Evolutionary conservation across 2,888 invertebrate species (phyloP), one percentile per base, ranked within the genome.

Genomic region (Abrostola tripartita): DNA sequence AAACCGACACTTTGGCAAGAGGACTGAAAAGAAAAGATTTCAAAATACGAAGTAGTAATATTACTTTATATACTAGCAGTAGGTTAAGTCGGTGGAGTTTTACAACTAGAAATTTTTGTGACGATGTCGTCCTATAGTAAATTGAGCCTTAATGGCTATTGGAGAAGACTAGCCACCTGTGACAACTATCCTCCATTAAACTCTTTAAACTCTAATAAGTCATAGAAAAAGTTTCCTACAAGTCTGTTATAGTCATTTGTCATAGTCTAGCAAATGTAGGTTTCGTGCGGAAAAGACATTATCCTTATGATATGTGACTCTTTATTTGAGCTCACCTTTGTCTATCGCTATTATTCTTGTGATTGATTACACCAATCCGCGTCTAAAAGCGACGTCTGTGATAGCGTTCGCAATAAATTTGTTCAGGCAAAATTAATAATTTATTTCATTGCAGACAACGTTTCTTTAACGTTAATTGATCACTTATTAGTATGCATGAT

Each of bases 201-300:
- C 51, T 74, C 49, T 72, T 65, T 69, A 69, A 72, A 72, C 35
- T 61, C 57, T 49, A 55, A 69, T 74, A 65, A 61, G 70, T 74
- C 65, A 65, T 65, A 72, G 44, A 54, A 62, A 56, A 74, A 58
- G 59, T 66, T 73, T 52, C 52, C 37, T 74, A 40, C 53, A 52
- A 54, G 60, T 60, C 60, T 53, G 42, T 53, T 56, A 14, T 49
- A 66, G 37, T 67, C 71, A 74, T 73, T 70, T 74, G 52, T 73
- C 62, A 74, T 71, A 62, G 62, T 55, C 56, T 52, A 44, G 56
- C 56, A 56, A 74, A 65, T 65, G 58, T 62, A 49, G 41, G 37
- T 57, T 49, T 62, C 53, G 50, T 65, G 51, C 52, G 47, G 41
- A 62, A 71, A 64, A 69, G 51, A 57, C 56, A 56, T 49, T 59